Evolutionary conservation across 2,888 invertebrate genomes (phyloP), one percentile per base, ranked within the genome.

Genomic region (Electrophaes corylata): DNA sequence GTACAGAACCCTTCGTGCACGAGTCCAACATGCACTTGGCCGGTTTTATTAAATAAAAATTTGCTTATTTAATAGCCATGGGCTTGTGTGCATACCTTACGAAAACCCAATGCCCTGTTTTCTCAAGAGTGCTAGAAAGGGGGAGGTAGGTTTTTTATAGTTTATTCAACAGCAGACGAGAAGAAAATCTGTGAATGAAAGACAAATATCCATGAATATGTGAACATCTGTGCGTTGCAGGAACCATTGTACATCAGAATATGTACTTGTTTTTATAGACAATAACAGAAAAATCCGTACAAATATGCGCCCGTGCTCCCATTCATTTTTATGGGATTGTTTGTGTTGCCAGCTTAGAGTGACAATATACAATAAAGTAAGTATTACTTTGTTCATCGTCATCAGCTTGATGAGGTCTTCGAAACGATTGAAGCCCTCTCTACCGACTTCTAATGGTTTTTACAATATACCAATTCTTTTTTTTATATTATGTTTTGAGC

Each of bases 301-400:
- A 56, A 62, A 58, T 49, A 60, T 48, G 14, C 44, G 57, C 65
- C 45, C 54, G 60, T 57, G 62, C 58, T 57, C 60, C 44, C 62
- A 62, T 65, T 65, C 58, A 51, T 60, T 65, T 65, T 62, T 62
- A 65, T 62, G 58, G 56, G 33, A 62, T 54, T 65, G 65, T 62
- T 65, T 62, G 60, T 62, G 10, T 59, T 54, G 46, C 44, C 33
- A 44, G 31, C 12, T 11, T 16, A 37, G 51, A 55, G 55, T 31
- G 33, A 26, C 23, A 26, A 51, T 56, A 33, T 39, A 14, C 12
- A 10, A 35, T 40, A 55, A 41, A 40, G 46, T 46, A 8, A 4
- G n/a, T 14, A n/a, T 5, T 4, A 3, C 20, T 3, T 20, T 20
- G 5, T 3, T 20, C 4, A 1, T 20, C 3, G 20, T 4, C 20